These are phyloP conservation scores for Coecobrya sp. DNA, from an alignment of 2,888 invertebrate species.

Conservation along the genomic window DNA sequence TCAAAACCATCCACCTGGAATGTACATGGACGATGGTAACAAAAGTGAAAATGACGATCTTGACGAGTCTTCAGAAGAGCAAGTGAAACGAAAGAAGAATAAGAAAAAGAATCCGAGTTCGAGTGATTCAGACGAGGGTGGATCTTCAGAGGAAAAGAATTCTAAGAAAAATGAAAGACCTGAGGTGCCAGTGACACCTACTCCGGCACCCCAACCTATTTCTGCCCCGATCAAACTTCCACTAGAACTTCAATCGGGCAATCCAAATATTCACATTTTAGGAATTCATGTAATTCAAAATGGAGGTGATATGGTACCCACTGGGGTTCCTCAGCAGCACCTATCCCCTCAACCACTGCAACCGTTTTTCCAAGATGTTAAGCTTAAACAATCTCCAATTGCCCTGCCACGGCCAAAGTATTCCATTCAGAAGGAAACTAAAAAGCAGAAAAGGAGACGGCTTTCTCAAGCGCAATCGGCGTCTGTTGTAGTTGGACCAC, in stretches of 20 bases:
- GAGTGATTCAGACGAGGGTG: conserved; percentile 39
- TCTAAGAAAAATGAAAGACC: not conserved
- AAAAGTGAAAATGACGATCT: conserved; percentile 19
- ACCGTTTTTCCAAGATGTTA: conserved; percentile 7
- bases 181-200: not conserved
- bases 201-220: not conserved
- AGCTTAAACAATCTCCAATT: conserved; percentile 56
- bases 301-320: conserved; percentile 13
- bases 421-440: conserved; percentile 32
- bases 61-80: conserved; percentile 49
- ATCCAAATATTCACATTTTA: conserved; percentile 28
- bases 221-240: conserved; percentile 5
- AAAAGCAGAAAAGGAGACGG: conserved; percentile 38
- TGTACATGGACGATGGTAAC: too few species aligned
- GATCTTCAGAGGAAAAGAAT: conserved; percentile 55
- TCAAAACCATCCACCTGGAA: conserved; percentile 42
- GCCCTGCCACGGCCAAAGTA: conserved; percentile 68
- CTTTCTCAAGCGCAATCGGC: not conserved
- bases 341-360: conserved; percentile 11
- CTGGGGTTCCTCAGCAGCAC: not conserved
- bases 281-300: not conserved
- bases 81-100: conserved; percentile 10
- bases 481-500: not conserved
- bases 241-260: not conserved
- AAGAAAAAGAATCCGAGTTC: not conserved